Base-by-base conservation (phyloP, 2,113 vertebrate genomes). In the Tychaedon coryphoeus region DNA sequence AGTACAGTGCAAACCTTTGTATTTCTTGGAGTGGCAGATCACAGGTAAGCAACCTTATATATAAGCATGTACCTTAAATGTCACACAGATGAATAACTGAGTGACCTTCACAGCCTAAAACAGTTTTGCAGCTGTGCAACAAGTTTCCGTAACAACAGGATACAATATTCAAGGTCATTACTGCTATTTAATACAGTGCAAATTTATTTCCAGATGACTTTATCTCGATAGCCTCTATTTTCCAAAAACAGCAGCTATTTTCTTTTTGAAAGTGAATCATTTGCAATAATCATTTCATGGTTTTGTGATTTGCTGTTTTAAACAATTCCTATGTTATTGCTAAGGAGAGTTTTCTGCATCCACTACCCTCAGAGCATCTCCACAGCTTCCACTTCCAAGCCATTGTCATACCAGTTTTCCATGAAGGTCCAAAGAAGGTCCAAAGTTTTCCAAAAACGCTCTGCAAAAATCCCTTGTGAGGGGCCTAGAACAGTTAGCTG, bases 151-250 rank as follows among this genome's bases (percentile, higher is more conserved):
- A 95, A 82, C 42, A 85, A 73, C 31, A 34, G 71, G 87, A 77
- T 62, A 71, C 24, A 80, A 89, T 91, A 70, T 90, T 90, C 91
- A 91, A 95, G 74, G 64, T 95, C 91, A 81, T 94, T 85, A 80
- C 67, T 74, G 62, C 56, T 75, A 72, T 76, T 92, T 69, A 79
- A 82, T 89, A 83, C 50, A 85, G 58, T 71, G 42, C 13, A 43
- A 88, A 62, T 66, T 83, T 80, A 13, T 82, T 76, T 81, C 50
- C 5, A 5, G 62, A 62, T 60, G 14, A 20, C 42, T 67, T 92
- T 85, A 13, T 50, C 26, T 54, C 29, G 69, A 23, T 25, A 60
- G 25, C 19, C 85, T 80, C 36, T 56, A 6, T 85, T 90, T 85
- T 33, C 45, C n/a, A 69, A 92, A 89, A 92, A 3, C 10, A 84